Evolutionary conservation across 2,113 vertebrate genomes (phyloP).

Genomic region (Phylloscopus whistleri): DNA sequence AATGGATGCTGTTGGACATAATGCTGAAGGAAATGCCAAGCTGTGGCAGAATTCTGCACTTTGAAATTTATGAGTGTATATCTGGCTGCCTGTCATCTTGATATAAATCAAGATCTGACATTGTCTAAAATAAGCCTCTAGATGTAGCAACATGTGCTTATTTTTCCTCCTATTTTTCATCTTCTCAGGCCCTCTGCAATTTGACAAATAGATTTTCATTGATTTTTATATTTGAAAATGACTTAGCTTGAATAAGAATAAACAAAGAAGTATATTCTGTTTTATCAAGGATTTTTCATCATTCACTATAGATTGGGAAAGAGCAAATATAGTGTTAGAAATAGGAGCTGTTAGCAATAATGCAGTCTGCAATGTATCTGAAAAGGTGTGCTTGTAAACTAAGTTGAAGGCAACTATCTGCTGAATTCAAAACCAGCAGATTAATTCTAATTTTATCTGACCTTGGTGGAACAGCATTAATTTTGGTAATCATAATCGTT

Average conservation of each 20-base stretch:
- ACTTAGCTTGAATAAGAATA: background rate
- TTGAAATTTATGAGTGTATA: background rate
- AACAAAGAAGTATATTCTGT: background rate
- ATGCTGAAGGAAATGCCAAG: background rate
- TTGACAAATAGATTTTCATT: background rate
- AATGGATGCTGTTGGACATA: background rate
- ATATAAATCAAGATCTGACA: background rate
- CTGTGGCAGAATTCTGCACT: background rate
- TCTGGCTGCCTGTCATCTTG: background rate
- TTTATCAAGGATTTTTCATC: background rate
- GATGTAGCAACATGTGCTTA: background rate
- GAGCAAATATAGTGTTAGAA: background rate
- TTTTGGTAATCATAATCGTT: background rate
- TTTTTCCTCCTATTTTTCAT: background rate
- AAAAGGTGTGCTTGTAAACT: background rate
- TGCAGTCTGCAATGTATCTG: background rate
- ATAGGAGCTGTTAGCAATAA: background rate
- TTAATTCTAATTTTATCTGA: background rate
- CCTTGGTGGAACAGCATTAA: background rate
- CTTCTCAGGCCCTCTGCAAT: background rate
- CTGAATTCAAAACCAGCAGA: background rate
- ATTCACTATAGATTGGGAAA: background rate
- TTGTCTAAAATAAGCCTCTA: slow-evolving; percentile 11
- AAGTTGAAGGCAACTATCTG: background rate
- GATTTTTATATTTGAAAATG: background rate